These are phyloP conservation scores for Lordiphosa fenestrarum DNA, from an alignment of 2,888 invertebrate species.

Conservation along the genomic window DNA sequence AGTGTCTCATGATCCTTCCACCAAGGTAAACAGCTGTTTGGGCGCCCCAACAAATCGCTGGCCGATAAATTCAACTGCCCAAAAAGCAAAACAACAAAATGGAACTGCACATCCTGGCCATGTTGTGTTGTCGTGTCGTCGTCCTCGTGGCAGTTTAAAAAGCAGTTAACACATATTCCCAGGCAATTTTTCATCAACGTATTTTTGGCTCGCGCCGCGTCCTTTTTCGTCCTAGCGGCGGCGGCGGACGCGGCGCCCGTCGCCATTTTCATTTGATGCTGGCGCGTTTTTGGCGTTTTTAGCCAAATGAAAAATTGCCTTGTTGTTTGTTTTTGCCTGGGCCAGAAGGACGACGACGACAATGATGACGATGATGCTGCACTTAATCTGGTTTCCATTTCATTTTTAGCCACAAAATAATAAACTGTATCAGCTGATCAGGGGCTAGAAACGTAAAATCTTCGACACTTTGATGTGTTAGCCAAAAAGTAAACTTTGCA, in stretches of 20 bases:
- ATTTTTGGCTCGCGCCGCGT: conserved; percentile 62
- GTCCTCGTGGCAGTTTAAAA: conserved; percentile 78
- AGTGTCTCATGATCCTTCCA: conserved; percentile 58
- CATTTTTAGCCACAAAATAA: conserved; percentile 24
- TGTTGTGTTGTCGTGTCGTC: conserved; percentile 59
- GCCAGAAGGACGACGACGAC: conserved; percentile 21
- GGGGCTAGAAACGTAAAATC: conserved; percentile 49
- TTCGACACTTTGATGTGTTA: conserved; percentile 76
- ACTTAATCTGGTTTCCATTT: conserved; percentile 63
- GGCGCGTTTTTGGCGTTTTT: conserved; percentile 55
- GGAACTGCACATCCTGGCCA: conserved; percentile 53
- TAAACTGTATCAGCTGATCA: conserved; percentile 49
- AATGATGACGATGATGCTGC: conserved; percentile 50
- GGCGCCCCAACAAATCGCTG: conserved; percentile 55
- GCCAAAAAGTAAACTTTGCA: conserved; percentile 43
- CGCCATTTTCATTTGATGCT: conserved; percentile 55
- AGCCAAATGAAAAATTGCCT: conserved; percentile 75
- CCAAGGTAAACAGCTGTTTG: conserved; percentile 54
- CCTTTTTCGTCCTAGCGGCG: conserved; percentile 42
- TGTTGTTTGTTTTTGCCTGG: conserved; percentile 52
- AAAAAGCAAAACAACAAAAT: conserved; percentile 38
- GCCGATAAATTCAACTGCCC: conserved; percentile 62
- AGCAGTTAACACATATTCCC: conserved; percentile 80
- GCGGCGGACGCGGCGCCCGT: conserved; percentile 34
- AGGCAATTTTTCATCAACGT: conserved; percentile 78